Base-by-base conservation (phyloP, 2,888 invertebrate genomes). In the Ormyrus pomaceus region DNA sequence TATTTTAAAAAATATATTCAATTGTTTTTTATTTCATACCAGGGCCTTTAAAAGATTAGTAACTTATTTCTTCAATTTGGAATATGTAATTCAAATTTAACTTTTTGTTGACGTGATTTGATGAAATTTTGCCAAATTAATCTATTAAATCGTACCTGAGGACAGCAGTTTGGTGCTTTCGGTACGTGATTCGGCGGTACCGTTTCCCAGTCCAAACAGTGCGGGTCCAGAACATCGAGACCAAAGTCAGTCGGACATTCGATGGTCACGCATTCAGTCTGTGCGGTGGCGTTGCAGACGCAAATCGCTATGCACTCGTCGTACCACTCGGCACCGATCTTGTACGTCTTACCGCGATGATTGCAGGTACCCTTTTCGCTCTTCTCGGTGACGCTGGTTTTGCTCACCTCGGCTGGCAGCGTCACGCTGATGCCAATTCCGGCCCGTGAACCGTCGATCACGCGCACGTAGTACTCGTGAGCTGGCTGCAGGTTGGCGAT, bases 161-260 rank as follows among this genome's bases (percentile, higher is more conserved):
- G 96, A 87, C 97, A 97, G 89, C 97, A 97, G 85, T 94, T 94
- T 0, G 97, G 97, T 0, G 95, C 94, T 58, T 92, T 92, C 0
- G 96, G 94, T 0, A 92, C 91, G 83, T 95, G 95, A 86, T 94
- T 92, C 0, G 94, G 93, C 0, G 96, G 96, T 45, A 94, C 94
- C 0, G 96, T 95, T 81, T 96, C 96, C 97, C 97, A 97, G 83
- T 95, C 94, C 8, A 97, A 92, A 87, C 97, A 98, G 81, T 95
- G 94, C 0, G 96, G 95, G 86, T 97, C 96, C 65, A 97, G 91
- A 7, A 96, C 94, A 87, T 97, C 97, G n/a, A 96, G 91, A 0
- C 96, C 97, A 82, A 96, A 96, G 85, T 95, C 95, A 0, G 95
- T 95, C 83, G 97, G 94, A 86, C 97, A 98, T 82, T 96, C 94